phyloP scores from a whole-genome alignment of 2,113 vertebrate genomes.

The Psophia crepitans region DNA sequence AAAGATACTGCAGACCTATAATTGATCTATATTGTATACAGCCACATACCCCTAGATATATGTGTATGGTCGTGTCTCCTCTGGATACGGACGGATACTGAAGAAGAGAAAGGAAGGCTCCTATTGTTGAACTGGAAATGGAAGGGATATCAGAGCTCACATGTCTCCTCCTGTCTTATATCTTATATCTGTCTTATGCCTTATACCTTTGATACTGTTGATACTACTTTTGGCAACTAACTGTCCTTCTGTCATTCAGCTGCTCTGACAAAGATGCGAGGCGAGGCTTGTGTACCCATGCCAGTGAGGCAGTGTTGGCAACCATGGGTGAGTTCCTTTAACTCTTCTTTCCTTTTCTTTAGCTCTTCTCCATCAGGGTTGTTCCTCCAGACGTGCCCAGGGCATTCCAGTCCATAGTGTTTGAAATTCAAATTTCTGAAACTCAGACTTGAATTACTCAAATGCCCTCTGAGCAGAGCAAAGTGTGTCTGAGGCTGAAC shows the following conservation, averaged over 20 bases:
- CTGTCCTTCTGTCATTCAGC: conserved; percentile 61
- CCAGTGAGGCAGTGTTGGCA: conserved; percentile 75
- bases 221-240: background rate
- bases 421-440: background rate
- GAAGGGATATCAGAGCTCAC: background rate
- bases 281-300: conserved; percentile 67
- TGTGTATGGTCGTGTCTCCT: background rate
- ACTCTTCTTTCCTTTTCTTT: background rate
- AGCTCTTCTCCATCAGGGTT: background rate
- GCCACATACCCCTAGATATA: accelerated
- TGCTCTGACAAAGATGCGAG: conserved; percentile 76
- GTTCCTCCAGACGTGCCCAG: background rate
- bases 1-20: background rate
- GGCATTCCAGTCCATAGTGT: background rate
- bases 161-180: background rate
- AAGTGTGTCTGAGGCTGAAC: background rate
- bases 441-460: background rate
- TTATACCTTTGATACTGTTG: background rate
- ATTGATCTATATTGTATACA: background rate
- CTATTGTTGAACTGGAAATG: background rate
- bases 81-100: background rate
- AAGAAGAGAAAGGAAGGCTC: background rate
- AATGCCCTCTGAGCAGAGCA: background rate
- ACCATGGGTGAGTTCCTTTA: conserved; percentile 68
- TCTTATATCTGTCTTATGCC: no score